Evolutionary conservation across 2,888 invertebrate species (phyloP).

Genomic region (Hybos culiciformis): DNA sequence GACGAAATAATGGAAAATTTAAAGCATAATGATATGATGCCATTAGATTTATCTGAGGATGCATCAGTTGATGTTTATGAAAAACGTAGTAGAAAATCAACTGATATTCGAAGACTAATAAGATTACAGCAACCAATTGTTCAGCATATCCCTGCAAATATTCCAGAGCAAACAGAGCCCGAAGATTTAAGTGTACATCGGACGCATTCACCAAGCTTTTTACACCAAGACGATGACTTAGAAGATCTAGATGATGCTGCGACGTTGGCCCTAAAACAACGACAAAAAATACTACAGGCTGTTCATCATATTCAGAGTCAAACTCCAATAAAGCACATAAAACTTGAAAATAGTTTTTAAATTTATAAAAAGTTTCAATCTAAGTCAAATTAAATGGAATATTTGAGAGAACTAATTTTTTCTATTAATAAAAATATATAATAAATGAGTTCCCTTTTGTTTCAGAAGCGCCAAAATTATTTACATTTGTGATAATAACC

Average conservation of each 20-base stretch:
- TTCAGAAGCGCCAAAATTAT: too few species aligned
- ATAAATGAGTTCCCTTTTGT: too few species aligned
- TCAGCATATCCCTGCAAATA: conserved; percentile 25
- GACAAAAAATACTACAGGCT: too few species aligned
- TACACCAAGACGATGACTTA: conserved; percentile 40
- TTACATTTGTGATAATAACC: too few species aligned
- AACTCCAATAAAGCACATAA: conserved; percentile 6
- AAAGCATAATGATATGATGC: conserved; percentile 26
- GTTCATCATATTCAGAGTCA: neutral
- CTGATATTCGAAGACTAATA: conserved; percentile 40
- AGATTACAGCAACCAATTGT: conserved; percentile 34
- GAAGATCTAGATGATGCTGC: conserved; percentile 42
- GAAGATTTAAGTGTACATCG: conserved; percentile 70
- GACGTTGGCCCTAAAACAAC: conserved; percentile 38
- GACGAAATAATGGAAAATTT: conserved; percentile 26
- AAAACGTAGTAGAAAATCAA: conserved; percentile 34
- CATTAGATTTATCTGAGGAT: conserved; percentile 32
- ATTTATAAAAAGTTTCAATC: too few species aligned
- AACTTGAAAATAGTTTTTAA: too few species aligned
- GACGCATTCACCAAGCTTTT: conserved; percentile 37
- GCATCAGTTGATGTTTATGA: conserved; percentile 18
- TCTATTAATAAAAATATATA: too few species aligned
- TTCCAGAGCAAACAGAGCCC: conserved; percentile 81
- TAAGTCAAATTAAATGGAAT: too few species aligned
- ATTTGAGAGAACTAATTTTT: too few species aligned